Evolutionary conservation across 2,113 vertebrate genomes (phyloP).

Genomic region (Lontra canadensis): DNA sequence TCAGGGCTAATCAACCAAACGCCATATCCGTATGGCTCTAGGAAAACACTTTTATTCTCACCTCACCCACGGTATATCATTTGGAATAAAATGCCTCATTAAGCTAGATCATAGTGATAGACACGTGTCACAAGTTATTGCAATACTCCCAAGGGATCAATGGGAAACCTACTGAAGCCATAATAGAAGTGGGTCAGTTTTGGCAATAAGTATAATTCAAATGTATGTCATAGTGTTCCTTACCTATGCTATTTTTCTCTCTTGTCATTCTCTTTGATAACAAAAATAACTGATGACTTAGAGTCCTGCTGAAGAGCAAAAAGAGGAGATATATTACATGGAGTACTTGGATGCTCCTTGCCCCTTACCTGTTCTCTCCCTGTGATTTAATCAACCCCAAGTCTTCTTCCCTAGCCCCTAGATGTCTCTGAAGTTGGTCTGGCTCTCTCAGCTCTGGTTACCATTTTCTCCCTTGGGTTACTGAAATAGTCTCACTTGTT

Average conservation of each 20-base stretch:
- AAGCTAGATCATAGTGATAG: background rate
- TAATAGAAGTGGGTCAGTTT: conserved; percentile 47
- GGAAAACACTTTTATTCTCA: conserved; percentile 51
- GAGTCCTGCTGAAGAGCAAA: background rate
- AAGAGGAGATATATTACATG: background rate
- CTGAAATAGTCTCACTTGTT: background rate
- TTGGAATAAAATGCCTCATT: conserved; percentile 68
- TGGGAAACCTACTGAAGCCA: conserved; percentile 20
- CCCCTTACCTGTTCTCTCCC: accelerated
- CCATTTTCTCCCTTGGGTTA: background rate
- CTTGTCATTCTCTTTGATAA: conserved; percentile 21
- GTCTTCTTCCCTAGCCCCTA: background rate
- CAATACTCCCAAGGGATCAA: conserved; percentile 51
- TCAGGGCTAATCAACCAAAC: conserved; percentile 50
- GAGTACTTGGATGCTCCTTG: background rate
- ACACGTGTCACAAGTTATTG: background rate
- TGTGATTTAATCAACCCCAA: background rate
- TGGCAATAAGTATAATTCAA: conserved; percentile 33
- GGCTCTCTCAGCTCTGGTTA: background rate
- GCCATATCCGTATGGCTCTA: background rate
- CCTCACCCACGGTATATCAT: background rate
- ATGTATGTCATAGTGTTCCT: background rate
- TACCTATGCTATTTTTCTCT: background rate
- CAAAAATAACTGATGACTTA: background rate
- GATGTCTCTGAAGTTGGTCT: background rate